Evolutionary conservation across 1,140 invertebrate genomes (phyloP), one percentile per base, ranked within the genome.

Genomic region (Caerostris extrusa): DNA sequence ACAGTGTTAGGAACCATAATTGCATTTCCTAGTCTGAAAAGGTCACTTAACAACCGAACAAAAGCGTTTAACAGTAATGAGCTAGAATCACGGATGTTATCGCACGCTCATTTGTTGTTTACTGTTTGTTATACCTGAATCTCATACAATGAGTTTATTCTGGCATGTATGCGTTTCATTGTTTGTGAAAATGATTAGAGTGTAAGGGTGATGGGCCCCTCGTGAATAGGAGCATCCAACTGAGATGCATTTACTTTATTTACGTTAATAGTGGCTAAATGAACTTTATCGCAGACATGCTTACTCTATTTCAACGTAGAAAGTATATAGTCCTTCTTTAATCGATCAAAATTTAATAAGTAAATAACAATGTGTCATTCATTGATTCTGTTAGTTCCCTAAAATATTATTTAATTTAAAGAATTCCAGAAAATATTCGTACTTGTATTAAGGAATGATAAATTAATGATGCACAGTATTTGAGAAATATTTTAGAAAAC

Each of bases 31-130:
- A 61, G 34, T 87, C 34, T 87, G 57, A 60, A 61, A 87, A 87
- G 85, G 57, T 64, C 60, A 87, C 57, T 87, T 87, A 87, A 64
- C 19, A 60, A 50, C 57, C 6, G 34, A 87, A 87, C 85, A 87
- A 87, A 87, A 87, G 85, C 85, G 57, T 87, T 87, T 61, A 87
- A 64, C 85, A 64, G 57, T 87, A 87, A 87, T 87, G 85, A 87
- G 85, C 58, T 87, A 53, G 64, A 87, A 64, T 87, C 85, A 87
- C 85, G 85, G 58, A 61, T 64, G 57, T 57, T 87, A 87, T 64
- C 85, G 57, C 34, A 87, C 60, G 34, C 85, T 14, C 82, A 56
- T 83, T 50, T 50, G 71, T 53, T 77, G 71, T 77, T 57, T 57
- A 58, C 82, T 58, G 58, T 85, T 85, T 85, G 82, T 85, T 85